A percentile compares a stretch with the other conserved stretches of the same genome.
phyloP scores from a whole-genome alignment of 2,113 vertebrate genomes.

The Dicrurus megarhynchus region DNA sequence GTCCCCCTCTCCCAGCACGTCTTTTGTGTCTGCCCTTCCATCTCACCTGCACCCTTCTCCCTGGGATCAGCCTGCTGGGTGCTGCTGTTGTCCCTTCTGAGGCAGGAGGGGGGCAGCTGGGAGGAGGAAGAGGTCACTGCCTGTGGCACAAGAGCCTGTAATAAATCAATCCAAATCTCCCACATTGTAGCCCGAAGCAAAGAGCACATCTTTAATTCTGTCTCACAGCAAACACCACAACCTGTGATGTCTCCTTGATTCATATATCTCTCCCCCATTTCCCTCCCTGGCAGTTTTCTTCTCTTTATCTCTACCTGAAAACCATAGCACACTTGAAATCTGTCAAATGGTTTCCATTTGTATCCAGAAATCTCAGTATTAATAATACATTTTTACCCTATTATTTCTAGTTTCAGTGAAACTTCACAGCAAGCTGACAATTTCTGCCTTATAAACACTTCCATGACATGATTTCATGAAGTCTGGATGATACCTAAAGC shows the following conservation, averaged over 20 bases:
- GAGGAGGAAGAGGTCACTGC: background rate
- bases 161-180: background rate
- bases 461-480: background rate
- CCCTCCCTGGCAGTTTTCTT: background rate
- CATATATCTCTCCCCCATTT: background rate
- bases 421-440: constrained; percentile 6
- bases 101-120: background rate
- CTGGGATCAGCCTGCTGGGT: background rate
- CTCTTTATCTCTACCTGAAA: background rate
- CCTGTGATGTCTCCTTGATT: background rate
- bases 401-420: constrained; percentile 5
- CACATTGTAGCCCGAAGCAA: background rate
- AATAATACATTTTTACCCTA: constrained; percentile 22
- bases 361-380: constrained; percentile 8
- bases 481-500: background rate
- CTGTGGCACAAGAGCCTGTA: background rate
- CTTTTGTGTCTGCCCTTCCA: background rate
- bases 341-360: background rate
- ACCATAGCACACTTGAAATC: background rate
- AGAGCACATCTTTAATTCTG: background rate
- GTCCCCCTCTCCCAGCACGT: background rate
- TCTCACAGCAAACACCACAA: background rate
- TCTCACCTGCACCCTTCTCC: background rate
- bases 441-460: background rate
- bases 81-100: background rate